Conservation (phyloP, 92 coral and sea anemone species). For the Micromussa lordhowensis region DNA sequence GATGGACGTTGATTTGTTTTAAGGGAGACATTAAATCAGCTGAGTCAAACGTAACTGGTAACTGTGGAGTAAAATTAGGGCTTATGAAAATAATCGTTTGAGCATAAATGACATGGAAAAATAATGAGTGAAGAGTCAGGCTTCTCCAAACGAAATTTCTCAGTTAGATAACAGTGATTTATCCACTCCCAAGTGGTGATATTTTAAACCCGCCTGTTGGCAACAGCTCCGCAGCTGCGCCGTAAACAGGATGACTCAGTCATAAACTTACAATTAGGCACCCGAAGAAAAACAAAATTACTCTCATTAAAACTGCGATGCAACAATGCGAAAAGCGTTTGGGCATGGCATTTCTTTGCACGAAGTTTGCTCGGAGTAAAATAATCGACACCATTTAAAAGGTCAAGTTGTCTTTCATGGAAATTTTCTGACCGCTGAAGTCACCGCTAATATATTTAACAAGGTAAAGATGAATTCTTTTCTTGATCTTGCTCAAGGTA, state of each 20-base stretch:
- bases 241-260: not conserved
- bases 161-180: not conserved
- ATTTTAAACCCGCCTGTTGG: not conserved
- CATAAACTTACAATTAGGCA: not conserved
- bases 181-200: not conserved
- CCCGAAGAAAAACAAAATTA: not conserved
- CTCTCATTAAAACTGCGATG: not conserved
- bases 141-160: not conserved
- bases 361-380: not conserved
- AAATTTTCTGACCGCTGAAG: not conserved
- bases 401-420: not conserved
- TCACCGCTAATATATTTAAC: not conserved
- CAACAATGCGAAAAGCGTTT: not conserved
- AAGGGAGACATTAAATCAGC: not conserved
- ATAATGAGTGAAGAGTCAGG: not conserved
- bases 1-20: not conserved
- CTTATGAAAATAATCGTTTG: not conserved
- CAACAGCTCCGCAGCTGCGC: not conserved
- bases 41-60: not conserved
- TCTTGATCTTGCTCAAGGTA: slow-evolving; percentile 4
- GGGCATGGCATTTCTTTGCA: not conserved
- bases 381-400: not conserved
- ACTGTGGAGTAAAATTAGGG: not conserved
- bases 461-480: not conserved
- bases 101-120: not conserved